These are phyloP conservation scores for Microdon myrmicae DNA, from an alignment of 2,888 invertebrate species.

Conservation along the genomic window DNA sequence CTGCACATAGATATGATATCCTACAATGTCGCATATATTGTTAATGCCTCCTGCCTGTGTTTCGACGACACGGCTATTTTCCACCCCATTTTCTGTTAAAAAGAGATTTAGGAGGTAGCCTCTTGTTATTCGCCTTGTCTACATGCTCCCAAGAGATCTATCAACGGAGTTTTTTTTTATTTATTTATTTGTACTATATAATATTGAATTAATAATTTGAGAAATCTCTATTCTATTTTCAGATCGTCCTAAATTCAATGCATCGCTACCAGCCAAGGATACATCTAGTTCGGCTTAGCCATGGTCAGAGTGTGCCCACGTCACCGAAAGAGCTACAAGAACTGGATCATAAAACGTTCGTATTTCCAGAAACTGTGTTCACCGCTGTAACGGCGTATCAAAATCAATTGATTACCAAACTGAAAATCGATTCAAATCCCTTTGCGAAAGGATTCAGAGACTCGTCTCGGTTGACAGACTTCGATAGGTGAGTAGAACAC, in stretches of 20 bases:
- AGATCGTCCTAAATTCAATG: constrained; percentile 99
- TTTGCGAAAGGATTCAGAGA: constrained; percentile 98
- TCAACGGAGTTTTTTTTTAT: constrained; percentile 1
- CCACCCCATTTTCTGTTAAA: constrained; percentile 1
- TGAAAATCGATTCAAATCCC: constrained; percentile 99
- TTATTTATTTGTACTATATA: background rate
- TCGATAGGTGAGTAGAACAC: constrained; percentile 76
- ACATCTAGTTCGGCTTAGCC: constrained; percentile 90
- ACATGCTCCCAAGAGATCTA: no score
- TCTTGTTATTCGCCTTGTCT: no score
- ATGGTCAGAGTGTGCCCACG: constrained; percentile 81
- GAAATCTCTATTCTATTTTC: constrained; percentile 59
- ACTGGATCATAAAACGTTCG: constrained; percentile 94
- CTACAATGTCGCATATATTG: no score
- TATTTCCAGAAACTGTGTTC: constrained; percentile 98
- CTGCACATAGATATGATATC: constrained; percentile 2
- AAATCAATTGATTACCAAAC: constrained; percentile 98
- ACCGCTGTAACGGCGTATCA: constrained; percentile 99
- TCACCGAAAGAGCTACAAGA: constrained; percentile 83
- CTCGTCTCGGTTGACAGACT: constrained; percentile 93
- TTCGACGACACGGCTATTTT: background rate
- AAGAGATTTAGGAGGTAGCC: background rate
- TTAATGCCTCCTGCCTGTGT: no score
- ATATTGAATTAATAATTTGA: background rate
- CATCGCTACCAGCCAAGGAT: constrained; percentile 99